A percentile compares a stretch with the other conserved stretches of the same genome.
These are phyloP conservation scores for Tiliqua scincoides DNA, from an alignment of 2,113 vertebrate species.

Conservation along the genomic window DNA sequence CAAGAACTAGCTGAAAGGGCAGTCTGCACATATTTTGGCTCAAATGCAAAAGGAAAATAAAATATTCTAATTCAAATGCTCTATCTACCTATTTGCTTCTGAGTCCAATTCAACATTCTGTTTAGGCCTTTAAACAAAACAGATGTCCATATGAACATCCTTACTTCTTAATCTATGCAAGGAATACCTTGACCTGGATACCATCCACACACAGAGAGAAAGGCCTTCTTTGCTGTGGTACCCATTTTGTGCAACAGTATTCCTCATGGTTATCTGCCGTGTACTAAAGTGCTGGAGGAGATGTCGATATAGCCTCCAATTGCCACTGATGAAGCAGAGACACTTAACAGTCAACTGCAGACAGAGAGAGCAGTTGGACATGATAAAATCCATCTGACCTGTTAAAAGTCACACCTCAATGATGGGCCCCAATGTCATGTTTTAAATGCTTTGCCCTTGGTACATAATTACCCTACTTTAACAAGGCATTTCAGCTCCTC, in stretches of 20 bases:
- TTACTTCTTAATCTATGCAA: background rate
- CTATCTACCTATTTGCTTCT: background rate
- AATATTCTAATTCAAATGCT: no score
- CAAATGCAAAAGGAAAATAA: background rate
- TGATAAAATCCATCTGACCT: no score
- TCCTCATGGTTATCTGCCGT: background rate
- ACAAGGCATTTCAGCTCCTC: background rate
- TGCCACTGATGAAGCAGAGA: no score
- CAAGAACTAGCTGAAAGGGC: background rate
- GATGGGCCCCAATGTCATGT: background rate
- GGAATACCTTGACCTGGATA: background rate
- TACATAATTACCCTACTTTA: background rate
- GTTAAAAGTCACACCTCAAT: no score
- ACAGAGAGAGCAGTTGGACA: no score
- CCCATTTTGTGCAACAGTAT: background rate
- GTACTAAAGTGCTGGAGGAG: no score
- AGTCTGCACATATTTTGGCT: background rate
- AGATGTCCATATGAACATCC: background rate
- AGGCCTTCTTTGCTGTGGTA: background rate
- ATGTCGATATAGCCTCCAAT: no score
- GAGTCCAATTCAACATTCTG: background rate
- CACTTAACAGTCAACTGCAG: no score
- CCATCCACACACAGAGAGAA: background rate
- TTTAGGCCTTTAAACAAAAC: background rate
- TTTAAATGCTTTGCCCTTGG: background rate